A percentile compares a stretch with the other conserved stretches of the same genome.
phyloP scores from a whole-genome alignment of 1,140 invertebrate genomes.

The Lordiphosa stackelbergi region DNA sequence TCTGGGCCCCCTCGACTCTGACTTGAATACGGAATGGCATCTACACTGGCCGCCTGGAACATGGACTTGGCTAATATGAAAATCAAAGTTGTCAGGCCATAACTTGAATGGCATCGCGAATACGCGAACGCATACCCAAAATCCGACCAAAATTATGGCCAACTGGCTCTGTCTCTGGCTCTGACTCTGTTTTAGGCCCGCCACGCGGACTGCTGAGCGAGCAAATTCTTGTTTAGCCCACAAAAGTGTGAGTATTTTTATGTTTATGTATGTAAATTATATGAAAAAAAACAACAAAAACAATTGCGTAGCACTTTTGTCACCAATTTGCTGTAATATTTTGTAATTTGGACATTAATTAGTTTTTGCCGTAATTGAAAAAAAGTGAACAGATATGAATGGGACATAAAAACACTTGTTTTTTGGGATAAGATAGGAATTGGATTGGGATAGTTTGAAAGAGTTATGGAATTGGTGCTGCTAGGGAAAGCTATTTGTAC shows the following conservation, averaged over 20 bases:
- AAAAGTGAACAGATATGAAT: slow-evolving; percentile 45
- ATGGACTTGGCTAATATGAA: slow-evolving; percentile 51
- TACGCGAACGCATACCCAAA: slow-evolving; percentile 28
- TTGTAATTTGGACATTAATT: slow-evolving; percentile 46
- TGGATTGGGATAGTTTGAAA: no score
- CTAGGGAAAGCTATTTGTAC: no score
- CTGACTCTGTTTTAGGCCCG: not conserved
- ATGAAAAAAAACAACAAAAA: slow-evolving; percentile 6
- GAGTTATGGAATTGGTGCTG: no score
- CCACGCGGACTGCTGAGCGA: slow-evolving; percentile 30
- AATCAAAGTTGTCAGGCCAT: slow-evolving; percentile 64
- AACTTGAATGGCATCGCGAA: slow-evolving; percentile 39
- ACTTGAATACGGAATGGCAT: slow-evolving; percentile 60
- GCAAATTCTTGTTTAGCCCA: slow-evolving; percentile 61
- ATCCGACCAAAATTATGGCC: slow-evolving; percentile 42
- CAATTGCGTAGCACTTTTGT: slow-evolving; percentile 49
- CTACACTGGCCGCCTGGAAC: slow-evolving; percentile 6
- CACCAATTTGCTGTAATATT: slow-evolving; percentile 43
- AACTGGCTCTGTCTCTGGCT: slow-evolving; percentile 13
- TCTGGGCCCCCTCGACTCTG: slow-evolving; percentile 31
- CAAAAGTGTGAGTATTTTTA: slow-evolving; percentile 25
- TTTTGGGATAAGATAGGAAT: no score
- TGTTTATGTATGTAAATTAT: slow-evolving; percentile 6
- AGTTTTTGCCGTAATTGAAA: slow-evolving; percentile 42
- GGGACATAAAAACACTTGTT: slow-evolving; percentile 7